Evolutionary conservation across 2,888 invertebrate species (phyloP), one percentile per base, ranked within the genome.

Genomic region (Argyra leucocephala): DNA sequence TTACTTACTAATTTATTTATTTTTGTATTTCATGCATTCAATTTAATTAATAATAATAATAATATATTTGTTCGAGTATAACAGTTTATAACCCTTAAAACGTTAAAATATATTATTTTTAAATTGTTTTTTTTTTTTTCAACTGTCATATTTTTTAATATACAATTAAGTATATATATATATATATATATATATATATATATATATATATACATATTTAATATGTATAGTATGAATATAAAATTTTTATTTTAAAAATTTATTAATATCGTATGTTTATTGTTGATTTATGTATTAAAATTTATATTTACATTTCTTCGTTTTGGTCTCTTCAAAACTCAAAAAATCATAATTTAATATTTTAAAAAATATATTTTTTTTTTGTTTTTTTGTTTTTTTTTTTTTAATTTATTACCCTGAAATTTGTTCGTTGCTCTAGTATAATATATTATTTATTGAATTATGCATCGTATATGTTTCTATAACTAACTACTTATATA

Each of bases 181-280:
- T 31, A 9, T 48, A 2, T 15, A 5, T 48, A 12, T 48, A n/a
- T 48, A 48, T 48, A 12, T 12, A 6, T 18, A 48, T 48, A 18
- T 48, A 18, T 48, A 18, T n/a, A 15, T 48, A 31, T 6, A 31
- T 31, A 26, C 9, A 26, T 26, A 31, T 31, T 10, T 31, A 31
- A 31, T 26, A 31, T 1, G 31, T 31, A 31, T 31, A 31, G 1
- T 6, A 31, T 31, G n/a, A 31, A 31, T 10, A 31, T 26, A 3
- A 31, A 48, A 18, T 18, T 15, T 18, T 18, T 48, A 12, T 48
- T 48, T 48, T 18, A 5, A 48, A 48, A n/a, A 48, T 48, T 48
- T 48, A 48, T 48, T 48, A 48, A 48, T 48, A 48, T 48, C 48
- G 48, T 37, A 48, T 48, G 48, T 48, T 48, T 48, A 5, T 48